Base-by-base conservation (phyloP, 2,113 vertebrate genomes). In the Cepphus grylle region DNA sequence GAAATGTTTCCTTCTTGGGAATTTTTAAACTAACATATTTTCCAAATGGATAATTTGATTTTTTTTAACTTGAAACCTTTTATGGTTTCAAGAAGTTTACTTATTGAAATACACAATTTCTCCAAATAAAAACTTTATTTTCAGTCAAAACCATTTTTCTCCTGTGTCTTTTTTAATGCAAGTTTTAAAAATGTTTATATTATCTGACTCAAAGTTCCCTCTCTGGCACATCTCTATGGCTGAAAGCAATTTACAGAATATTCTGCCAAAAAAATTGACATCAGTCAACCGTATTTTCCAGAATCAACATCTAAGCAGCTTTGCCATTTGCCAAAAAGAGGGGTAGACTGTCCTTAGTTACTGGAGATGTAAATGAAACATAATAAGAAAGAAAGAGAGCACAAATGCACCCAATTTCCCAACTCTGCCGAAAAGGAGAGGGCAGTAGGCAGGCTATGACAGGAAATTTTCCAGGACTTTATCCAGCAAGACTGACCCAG, bases 241-340 rank as follows among this genome's bases (percentile, higher is more conserved):
- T 90, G 86, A 88, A 86, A 94, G 77, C 56, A 83, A 94, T 86
- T 81, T 74, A 67, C 40, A 86, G 30, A 88, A 65, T 81, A 88
- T 78, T 93, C 77, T 86, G 65, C 76, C 95, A 94, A 72, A 81
- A 72, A 78, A 86, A 74, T 10, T 63, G 55, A 76, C 43, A 93
- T 15, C 42, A 71, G 69, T 14, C 47, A 86, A 85, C 25, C 63
- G 27, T 63, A 69, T 83, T 82, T 90, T 82, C 49, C 79, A 95
- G 56, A 92, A 88, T 61, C 53, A 77, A 86, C 0, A 0, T 80
- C 42, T 73, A 90, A 62, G 47, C 30, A 77, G 50, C 59, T 70
- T 58, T 74, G 58, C 38, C 88, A 27, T 92, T 90, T 78, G 59
- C 59, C 47, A 80, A 72, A 82, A 90, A 70, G 53, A 88, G 74